Percentiles rank a stretch among this genome's conserved stretches.
phyloP scores from a whole-genome alignment of 2,113 vertebrate species.

The Morone chrysops region DNA sequence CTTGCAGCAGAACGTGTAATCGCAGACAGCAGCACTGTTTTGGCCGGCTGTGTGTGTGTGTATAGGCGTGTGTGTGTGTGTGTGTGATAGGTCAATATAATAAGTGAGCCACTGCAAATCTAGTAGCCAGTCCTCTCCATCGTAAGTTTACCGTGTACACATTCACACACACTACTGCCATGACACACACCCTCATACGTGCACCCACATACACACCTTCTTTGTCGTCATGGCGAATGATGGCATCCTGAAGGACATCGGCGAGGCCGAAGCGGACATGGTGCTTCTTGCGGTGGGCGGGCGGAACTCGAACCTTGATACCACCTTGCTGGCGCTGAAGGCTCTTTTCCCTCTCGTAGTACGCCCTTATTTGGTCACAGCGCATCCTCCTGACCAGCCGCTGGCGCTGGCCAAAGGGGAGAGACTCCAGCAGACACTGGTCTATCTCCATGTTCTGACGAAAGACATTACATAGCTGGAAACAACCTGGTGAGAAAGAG shows the following conservation, averaged over 20 bases:
- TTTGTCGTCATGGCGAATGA: slow-evolving; percentile 91
- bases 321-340: slow-evolving; percentile 87
- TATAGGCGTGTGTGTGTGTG: not conserved
- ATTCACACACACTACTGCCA: not conserved
- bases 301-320: slow-evolving; percentile 65
- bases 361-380: slow-evolving; percentile 93
- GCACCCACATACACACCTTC: slow-evolving; percentile 87
- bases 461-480: slow-evolving; percentile 98
- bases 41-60: not conserved
- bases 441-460: slow-evolving; percentile 99
- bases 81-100: not conserved
- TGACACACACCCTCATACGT: not conserved
- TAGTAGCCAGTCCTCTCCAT: not conserved
- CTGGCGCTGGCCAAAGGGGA: slow-evolving; percentile 94
- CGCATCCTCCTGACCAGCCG: slow-evolving; percentile 95
- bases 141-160: slow-evolving; percentile 2
- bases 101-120: not conserved
- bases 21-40: slow-evolving; percentile 21
- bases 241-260: slow-evolving; percentile 90
- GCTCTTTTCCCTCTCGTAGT: slow-evolving; percentile 92
- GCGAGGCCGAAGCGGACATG: slow-evolving; percentile 84
- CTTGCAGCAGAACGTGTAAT: slow-evolving; percentile 27
- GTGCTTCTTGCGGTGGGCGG: slow-evolving; percentile 83
- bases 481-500: slow-evolving; percentile 88
- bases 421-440: slow-evolving; percentile 98